These are phyloP conservation scores for Catharus minimus DNA, from an alignment of 2,113 vertebrate species.

Conservation along the genomic window DNA sequence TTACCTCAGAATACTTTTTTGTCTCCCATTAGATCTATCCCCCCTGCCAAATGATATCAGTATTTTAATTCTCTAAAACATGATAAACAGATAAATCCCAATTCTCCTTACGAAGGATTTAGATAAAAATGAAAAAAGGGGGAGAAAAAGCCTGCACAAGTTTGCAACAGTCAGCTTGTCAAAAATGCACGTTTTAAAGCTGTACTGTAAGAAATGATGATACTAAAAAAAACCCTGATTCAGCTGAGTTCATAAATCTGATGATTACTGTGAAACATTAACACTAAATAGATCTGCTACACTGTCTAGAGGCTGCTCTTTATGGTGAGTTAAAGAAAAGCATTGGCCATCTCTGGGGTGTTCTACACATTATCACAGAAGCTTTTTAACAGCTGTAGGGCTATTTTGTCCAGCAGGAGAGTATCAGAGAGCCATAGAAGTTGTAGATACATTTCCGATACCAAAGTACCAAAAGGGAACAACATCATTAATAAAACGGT, in stretches of 20 bases:
- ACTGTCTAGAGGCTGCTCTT: background rate
- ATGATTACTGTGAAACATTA: background rate
- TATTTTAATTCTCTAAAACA: background rate
- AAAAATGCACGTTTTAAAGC: background rate
- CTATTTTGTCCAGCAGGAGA: background rate
- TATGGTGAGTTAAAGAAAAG: background rate
- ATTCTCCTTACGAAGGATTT: background rate
- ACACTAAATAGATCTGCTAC: background rate
- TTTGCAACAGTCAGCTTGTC: background rate
- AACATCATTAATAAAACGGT: background rate
- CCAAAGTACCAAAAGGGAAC: background rate
- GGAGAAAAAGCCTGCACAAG: background rate
- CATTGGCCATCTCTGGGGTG: background rate
- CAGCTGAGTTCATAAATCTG: background rate
- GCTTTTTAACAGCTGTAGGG: background rate
- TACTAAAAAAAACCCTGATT: background rate
- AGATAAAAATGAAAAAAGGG: background rate
- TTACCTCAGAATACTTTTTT: background rate
- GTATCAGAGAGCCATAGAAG: background rate
- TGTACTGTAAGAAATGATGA: background rate
- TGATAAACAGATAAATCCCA: background rate
- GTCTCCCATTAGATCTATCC: background rate
- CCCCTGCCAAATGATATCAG: background rate
- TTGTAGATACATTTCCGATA: background rate
- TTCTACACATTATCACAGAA: background rate